Evolutionary conservation across 2,113 vertebrate species (phyloP).

Genomic region (Lophochroa leadbeateri): DNA sequence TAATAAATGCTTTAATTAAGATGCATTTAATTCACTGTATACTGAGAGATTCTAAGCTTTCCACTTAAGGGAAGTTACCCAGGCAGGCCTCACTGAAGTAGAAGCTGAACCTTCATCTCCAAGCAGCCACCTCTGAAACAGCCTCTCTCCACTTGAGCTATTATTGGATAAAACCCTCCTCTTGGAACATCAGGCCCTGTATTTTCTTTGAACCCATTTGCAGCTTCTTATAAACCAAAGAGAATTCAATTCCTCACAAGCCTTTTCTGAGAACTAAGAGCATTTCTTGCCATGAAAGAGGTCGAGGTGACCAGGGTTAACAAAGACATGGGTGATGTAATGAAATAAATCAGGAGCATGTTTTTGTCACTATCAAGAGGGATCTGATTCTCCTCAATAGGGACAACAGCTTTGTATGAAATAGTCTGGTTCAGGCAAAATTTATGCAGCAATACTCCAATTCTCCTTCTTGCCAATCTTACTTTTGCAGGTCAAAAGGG

Average conservation of each 20-base stretch:
- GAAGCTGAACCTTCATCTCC: neutral
- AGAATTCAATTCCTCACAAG: neutral
- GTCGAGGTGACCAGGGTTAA: neutral
- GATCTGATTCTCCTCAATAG: neutral
- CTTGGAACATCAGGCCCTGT: neutral
- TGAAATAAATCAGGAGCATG: neutral
- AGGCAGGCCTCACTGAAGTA: neutral
- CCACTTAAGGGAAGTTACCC: neutral
- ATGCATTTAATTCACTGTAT: neutral
- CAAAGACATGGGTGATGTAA: neutral
- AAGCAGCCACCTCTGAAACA: neutral
- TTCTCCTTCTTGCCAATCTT: neutral
- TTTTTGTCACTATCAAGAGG: neutral
- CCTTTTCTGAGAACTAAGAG: neutral
- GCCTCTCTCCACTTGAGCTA: neutral
- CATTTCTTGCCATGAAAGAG: neutral
- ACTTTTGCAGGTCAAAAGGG: neutral
- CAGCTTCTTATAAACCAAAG: neutral
- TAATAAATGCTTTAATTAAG: neutral
- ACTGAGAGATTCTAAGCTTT: neutral
- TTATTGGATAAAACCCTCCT: neutral
- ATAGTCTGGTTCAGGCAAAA: neutral
- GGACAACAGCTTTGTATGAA: neutral
- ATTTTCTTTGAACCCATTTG: neutral
- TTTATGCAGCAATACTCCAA: neutral